phyloP scores from a whole-genome alignment of 2,888 invertebrate genomes.

The Octonoba sinensis region DNA sequence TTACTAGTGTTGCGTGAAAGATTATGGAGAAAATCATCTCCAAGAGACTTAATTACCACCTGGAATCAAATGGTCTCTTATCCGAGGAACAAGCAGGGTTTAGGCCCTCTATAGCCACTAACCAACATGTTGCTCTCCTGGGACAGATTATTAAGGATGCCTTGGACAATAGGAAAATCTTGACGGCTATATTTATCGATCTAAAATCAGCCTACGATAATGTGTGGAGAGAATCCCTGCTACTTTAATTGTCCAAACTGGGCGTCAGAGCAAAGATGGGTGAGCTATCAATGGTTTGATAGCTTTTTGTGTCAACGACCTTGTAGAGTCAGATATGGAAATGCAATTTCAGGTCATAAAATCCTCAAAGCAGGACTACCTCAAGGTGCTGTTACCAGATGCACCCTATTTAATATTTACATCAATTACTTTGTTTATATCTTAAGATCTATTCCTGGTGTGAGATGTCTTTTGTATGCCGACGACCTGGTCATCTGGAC shows the following conservation, averaged over 20 bases:
- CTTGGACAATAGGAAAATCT: not conserved
- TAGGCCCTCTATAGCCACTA: not conserved
- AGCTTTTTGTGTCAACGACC: not conserved
- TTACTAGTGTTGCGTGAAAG: slow-evolving; percentile 7
- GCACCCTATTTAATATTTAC: not conserved
- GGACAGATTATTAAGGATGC: slow-evolving; percentile 12
- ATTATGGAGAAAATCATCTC: slow-evolving; percentile 3
- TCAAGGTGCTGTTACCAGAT: not conserved
- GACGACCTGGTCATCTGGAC: not conserved
- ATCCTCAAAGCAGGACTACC: not conserved
- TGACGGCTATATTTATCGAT: not conserved
- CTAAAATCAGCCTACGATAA: not conserved
- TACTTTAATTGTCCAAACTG: not conserved
- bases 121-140: not conserved
- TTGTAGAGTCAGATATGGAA: not conserved
- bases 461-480: not conserved
- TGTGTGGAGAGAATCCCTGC: not conserved
- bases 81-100: slow-evolving; percentile 3
- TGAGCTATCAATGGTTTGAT: not conserved
- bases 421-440: not conserved
- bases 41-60: not conserved
- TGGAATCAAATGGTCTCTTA: not conserved
- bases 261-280: not conserved
- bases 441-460: not conserved
- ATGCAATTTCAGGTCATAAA: not conserved